A percentile compares a stretch with the other conserved stretches of the same genome.
phyloP scores from a whole-genome alignment of 1,140 invertebrate genomes.

The Papilio xuthus region DNA sequence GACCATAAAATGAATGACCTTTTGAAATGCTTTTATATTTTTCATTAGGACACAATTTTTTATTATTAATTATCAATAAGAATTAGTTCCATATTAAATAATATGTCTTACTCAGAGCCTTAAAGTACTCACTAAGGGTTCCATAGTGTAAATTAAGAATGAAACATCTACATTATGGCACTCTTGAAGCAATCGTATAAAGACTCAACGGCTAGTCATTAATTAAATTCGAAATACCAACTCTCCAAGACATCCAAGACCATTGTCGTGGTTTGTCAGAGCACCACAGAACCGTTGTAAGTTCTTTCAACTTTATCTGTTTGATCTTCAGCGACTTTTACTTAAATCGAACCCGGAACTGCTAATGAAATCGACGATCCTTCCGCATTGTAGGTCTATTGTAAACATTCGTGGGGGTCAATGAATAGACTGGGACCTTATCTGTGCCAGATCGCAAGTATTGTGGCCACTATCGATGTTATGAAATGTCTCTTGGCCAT shows the following conservation, averaged over 20 bases:
- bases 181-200: no score
- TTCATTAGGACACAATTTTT: no score
- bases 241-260: neutral
- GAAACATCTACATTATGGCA: no score
- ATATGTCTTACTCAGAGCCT: no score
- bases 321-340: conserved; percentile 16
- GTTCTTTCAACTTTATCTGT: neutral
- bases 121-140: no score
- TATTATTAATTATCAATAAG: neutral
- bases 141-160: no score
- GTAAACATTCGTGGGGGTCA: conserved; percentile 34
- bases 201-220: no score
- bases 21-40: neutral
- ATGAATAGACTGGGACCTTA: conserved; percentile 27
- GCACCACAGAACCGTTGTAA: neutral
- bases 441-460: conserved; percentile 17
- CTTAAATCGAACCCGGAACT: conserved; percentile 32
- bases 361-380: conserved; percentile 31
- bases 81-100: neutral
- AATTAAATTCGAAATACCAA: neutral
- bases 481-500: conserved; percentile 4
- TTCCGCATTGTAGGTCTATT: conserved; percentile 34
- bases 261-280: neutral
- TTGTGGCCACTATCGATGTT: conserved; percentile 10
- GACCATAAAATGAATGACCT: neutral